phyloP scores from a whole-genome alignment of 2,888 invertebrate species.

The Trypoxylon attenuatum region DNA sequence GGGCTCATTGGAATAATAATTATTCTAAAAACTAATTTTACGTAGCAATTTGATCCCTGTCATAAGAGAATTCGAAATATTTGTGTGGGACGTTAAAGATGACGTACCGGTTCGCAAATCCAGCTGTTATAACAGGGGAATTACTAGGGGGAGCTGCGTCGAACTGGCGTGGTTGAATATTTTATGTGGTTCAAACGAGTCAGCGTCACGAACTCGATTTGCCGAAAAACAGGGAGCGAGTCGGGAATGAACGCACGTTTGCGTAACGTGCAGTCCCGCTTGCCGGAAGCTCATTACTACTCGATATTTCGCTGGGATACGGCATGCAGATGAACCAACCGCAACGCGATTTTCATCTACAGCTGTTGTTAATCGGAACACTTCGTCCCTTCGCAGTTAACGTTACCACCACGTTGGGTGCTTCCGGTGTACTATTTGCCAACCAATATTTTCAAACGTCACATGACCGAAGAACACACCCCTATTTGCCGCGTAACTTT shows the following conservation, averaged over 20 bases:
- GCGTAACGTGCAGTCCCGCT: slow-evolving; percentile 38
- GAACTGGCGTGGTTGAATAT: slow-evolving; percentile 35
- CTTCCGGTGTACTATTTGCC: too few relatives aligned
- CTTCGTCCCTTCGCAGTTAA: slow-evolving; percentile 6
- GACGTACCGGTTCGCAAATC: too few relatives aligned
- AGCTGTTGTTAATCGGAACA: slow-evolving; percentile 23
- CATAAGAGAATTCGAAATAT: too few relatives aligned
- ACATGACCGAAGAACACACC: too few relatives aligned
- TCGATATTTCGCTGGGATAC: too few relatives aligned
- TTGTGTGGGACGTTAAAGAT: too few relatives aligned
- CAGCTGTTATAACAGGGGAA: slow-evolving; percentile 29
- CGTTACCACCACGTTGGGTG: too few relatives aligned
- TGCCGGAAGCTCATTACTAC: slow-evolving; percentile 50
- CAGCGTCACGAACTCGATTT: slow-evolving; percentile 23
- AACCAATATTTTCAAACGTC: too few relatives aligned
- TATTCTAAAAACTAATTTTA: too few relatives aligned
- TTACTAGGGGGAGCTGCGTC: background rate
- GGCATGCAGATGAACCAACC: slow-evolving; percentile 43
- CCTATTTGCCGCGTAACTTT: too few relatives aligned
- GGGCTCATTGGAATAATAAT: too few relatives aligned
- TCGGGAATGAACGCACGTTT: slow-evolving; percentile 34
- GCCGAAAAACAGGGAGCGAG: slow-evolving; percentile 34
- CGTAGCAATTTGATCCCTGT: too few relatives aligned
- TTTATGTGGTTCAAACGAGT: slow-evolving; percentile 43
- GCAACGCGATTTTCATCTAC: slow-evolving; percentile 39